phyloP scores from a whole-genome alignment of 2,113 vertebrate genomes.

The Etheostoma cragini region DNA sequence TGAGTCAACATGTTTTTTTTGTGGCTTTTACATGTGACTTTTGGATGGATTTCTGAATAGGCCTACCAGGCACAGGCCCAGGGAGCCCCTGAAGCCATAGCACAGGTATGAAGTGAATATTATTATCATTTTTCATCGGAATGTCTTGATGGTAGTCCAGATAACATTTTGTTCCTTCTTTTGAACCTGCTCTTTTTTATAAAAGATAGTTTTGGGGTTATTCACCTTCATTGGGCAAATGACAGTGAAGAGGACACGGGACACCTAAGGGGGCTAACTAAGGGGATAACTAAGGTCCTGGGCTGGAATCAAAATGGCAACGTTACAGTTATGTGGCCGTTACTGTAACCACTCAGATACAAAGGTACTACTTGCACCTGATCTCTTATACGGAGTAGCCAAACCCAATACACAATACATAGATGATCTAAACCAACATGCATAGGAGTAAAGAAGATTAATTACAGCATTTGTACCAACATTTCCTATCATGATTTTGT shows the following conservation, averaged over 20 bases:
- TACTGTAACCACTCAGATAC: not conserved
- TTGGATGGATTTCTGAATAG: constrained; percentile 9
- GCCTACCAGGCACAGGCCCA: not conserved
- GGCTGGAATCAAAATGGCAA: too few species aligned
- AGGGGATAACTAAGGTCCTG: too few species aligned
- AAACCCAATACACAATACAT: not conserved
- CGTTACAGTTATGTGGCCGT: too few species aligned
- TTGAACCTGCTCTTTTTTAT: too few species aligned
- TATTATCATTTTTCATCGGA: too few species aligned
- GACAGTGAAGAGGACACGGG: too few species aligned
- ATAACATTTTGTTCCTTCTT: not conserved
- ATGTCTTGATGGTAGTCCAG: not conserved
- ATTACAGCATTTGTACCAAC: not conserved
- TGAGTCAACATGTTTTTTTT: not conserved
- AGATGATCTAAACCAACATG: not conserved
- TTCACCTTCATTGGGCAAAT: too few species aligned
- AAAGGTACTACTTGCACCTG: not conserved
- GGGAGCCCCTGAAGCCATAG: not conserved
- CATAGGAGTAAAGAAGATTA: not conserved
- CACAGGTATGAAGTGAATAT: too few species aligned
- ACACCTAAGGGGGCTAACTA: too few species aligned
- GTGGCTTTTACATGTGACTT: not conserved
- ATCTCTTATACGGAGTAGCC: not conserved
- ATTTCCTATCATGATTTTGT: not conserved
- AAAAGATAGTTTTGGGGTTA: too few species aligned